Evolutionary conservation across 1,140 invertebrate species (phyloP).

Genomic region (Thaumetopoea pityocampa): DNA sequence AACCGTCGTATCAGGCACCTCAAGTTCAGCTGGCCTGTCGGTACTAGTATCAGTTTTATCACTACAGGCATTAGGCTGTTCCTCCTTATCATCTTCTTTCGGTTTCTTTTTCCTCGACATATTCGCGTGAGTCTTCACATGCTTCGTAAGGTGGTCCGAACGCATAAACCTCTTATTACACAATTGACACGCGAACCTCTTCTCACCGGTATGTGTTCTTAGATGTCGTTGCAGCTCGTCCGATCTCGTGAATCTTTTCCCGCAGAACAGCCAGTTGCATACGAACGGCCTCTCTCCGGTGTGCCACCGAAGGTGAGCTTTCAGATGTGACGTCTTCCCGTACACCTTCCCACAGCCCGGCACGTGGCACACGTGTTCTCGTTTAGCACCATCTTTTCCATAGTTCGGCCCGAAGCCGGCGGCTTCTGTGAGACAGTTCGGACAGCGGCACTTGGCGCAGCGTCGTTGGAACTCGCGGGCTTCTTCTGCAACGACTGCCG

Average conservation of each 20-base stretch:
- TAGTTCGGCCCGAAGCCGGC: conserved; percentile 78
- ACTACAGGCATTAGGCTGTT: conserved; percentile 33
- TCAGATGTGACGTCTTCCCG: conserved; percentile 93
- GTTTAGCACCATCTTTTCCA: conserved; percentile 79
- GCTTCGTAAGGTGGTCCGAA: conserved; percentile 91
- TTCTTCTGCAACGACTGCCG: conserved; percentile 45
- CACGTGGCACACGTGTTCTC: conserved; percentile 93
- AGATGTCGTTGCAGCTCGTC: conserved; percentile 91
- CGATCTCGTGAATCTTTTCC: conserved; percentile 91
- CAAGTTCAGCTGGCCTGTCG: conserved; percentile 11
- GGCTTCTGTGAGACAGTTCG: conserved; percentile 83
- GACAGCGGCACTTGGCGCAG: conserved; percentile 82
- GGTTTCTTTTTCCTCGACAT: conserved; percentile 71
- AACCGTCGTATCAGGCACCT: conserved; percentile 24
- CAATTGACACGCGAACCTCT: conserved; percentile 84
- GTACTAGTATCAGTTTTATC: conserved; percentile 30
- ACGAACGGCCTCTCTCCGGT: conserved; percentile 85
- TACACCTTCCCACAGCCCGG: conserved; percentile 94
- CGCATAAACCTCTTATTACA: conserved; percentile 89
- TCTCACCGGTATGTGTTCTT: conserved; percentile 89
- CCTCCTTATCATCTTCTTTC: conserved; percentile 55
- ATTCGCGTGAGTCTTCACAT: conserved; percentile 87
- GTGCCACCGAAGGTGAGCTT: conserved; percentile 92
- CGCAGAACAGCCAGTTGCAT: conserved; percentile 89
- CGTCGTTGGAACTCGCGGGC: conserved; percentile 64